Conservation (phyloP, 1,140 invertebrate genomes). For the Meloidogyne hapla region DNA sequence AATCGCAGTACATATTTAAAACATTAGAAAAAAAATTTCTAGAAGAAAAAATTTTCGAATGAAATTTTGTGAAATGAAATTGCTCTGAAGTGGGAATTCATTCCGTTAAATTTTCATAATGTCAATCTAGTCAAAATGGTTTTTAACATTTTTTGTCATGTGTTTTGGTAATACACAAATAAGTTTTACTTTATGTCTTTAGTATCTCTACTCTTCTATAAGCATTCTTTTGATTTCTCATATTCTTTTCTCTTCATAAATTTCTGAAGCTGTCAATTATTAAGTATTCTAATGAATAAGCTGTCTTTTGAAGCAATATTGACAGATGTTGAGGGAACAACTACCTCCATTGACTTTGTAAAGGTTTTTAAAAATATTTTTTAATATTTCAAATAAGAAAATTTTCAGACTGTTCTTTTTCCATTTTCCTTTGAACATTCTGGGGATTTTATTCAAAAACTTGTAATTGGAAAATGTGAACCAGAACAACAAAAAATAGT, state of each 20-base stretch:
- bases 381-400: conserved; percentile 13
- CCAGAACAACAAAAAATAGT: conserved; percentile 2
- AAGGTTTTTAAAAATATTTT: conserved; percentile 55
- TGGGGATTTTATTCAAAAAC: conserved; percentile 73
- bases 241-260: background rate
- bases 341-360: conserved; percentile 76
- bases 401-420: conserved; percentile 74
- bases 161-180: no score
- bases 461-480: conserved; percentile 58
- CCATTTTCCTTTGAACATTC: conserved; percentile 76
- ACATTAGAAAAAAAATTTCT: no score
- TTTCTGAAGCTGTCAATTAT: background rate
- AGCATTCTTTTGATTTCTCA: background rate
- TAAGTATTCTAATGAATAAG: background rate
- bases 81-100: no score
- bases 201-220: background rate
- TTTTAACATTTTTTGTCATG: no score
- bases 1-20: no score
- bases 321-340: conserved; percentile 78
- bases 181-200: background rate
- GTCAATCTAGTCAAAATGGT: no score
- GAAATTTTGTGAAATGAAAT: no score
- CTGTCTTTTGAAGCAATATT: conserved; percentile 32
- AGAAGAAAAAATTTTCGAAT: no score
- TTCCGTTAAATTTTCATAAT: no score